Evolutionary conservation across 2,113 vertebrate species (phyloP), one percentile per base, ranked within the genome.

Genomic region (Irena cyanogastra): DNA sequence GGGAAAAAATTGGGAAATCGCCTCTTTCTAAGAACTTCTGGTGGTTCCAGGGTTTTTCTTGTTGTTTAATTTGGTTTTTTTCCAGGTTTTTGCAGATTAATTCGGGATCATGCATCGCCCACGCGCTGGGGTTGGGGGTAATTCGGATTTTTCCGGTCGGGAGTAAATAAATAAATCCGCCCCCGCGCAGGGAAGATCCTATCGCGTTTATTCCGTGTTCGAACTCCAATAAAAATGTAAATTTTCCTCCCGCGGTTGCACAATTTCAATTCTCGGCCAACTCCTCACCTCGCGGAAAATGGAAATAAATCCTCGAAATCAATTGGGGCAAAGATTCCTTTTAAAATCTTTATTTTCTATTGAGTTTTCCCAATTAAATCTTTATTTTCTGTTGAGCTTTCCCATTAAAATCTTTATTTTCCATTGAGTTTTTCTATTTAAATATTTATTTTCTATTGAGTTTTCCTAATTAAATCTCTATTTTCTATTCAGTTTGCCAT

Each of bases 271-370:
- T 7, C 27, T 7, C 27, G 5, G 6, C 47, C 19, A 70, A 23
- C 27, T 70, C 49, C 49, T 41, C 35, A 23, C 65, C 68, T 3
- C 27, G 35, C 2, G 35, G 2, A 6, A 50, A 52, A 39, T 3
- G 7, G 5, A 28, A 70, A 41, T 7, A 18, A 41, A 53, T 31
- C 49, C 68, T 53, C 15, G 35, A 53, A 71, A 71, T 31, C 68
- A 4, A 1, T 1, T 0, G 7, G n/a, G n/a, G 4, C 33, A 17
- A 20, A 31, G 10, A 15, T 10, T 16, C 54, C 33, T 7, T 3
- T 14, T 26, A 2, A 16, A 44, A 22, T 22, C 10, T 31, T 39
- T 16, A 30, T 18, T 16, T 13, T 14, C 16, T 2, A 13, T 9
- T 18, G 8, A 5, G 4, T 47, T 66, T 19, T 9, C 23, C 6